Evolutionary conservation across 1,140 invertebrate genomes (phyloP), one percentile per base, ranked within the genome.

Genomic region (Acromyrmex charruanus): DNA sequence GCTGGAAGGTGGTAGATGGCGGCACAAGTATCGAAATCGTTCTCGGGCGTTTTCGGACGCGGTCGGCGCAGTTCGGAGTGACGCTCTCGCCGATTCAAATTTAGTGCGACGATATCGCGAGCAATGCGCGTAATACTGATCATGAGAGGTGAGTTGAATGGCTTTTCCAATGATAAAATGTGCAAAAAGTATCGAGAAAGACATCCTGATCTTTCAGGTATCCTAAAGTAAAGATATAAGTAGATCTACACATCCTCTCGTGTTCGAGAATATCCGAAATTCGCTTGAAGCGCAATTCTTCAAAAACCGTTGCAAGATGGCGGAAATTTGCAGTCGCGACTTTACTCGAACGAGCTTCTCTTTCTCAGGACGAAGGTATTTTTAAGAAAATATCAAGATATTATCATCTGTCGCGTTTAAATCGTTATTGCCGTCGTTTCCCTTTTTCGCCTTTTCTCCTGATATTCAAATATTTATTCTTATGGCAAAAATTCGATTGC

Each of bases 1-100:
- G 7, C 6, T 39, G 35, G 35, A 39, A 39, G 7, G 0, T 39
- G 35, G 0, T 39, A 81, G 79, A 81, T 81, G 79, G 79, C 66
- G 18, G 35, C 16, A 58, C 16, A 1, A 14, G 14, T 18, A 31
- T 1, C 21, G 21, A 58, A 71, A 71, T 39, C 10, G 25, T 44
- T 6, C 31, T 58, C 79, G 77, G 28, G 0, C 55, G 3, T 18
- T 21, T 6, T 71, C 79, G 66, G 51, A 16, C 12, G 35, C 35
- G 31, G 14, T 69, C 75, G 21, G 5, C 21, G 14, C 12, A 7
- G 4, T 1, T 77, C 39, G 75, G 35, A n/a, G 21, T 7, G 14
- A 10, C 5, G 55, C 2, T 39, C 49, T 51, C 3, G 39, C 9
- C n/a, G n/a, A 18, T 80, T 69, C 35, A 14, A 81, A 44, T 81